Evolutionary conservation across 2,797 vertebrate genomes (phyloP), one percentile per base, ranked within the genome.

Genomic region (Lithobates pipiens): DNA sequence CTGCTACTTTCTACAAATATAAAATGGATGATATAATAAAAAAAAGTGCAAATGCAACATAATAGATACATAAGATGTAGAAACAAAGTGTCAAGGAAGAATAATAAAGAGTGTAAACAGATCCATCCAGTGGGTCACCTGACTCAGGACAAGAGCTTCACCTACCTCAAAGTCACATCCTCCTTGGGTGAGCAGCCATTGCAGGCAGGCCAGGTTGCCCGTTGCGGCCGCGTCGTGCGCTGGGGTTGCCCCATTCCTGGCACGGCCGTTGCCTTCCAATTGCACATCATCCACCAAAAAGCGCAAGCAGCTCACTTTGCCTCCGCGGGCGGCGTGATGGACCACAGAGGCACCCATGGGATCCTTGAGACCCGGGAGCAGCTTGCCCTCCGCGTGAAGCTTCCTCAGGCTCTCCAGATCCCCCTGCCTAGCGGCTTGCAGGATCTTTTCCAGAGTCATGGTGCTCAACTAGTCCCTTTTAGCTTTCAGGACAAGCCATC

Each of bases 151-250:
- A 32, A 4, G 10, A 39, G 9, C 36, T 39, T 8, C 72, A 94
- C 94, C 93, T 90, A 99, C 98, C 96, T 95, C 93, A 63, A 95
- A 92, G 42, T 90, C 89, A 90, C 97, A 98, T 86, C 95, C 96
- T 44, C 97, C 97, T 85, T 95, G 94, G 25, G 93, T 95, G 84
- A 98, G 94, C 88, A 99, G 95, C 98, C 98, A 99, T 94, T 98
- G 97, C 50, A 99, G 89, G 89, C 98, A 98, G 89, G 93, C 88
- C 91, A 99, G 94, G 94, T 97, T 96, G 61, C 98, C 98, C 11
- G 97, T 99, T 92, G 98, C 98, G 1, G 98, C 97, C 13, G 98
- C 97, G 91, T 99, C 98, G 88, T 99, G 98, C 63, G 96, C 98
- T 18, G 98, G 95, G 0, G 94, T 97, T 18, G 98, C 98, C 25